Evolutionary conservation across 2,888 invertebrate species (phyloP), one percentile per base, ranked within the genome.

Genomic region (Ashinkailepas kermadecensis): DNA sequence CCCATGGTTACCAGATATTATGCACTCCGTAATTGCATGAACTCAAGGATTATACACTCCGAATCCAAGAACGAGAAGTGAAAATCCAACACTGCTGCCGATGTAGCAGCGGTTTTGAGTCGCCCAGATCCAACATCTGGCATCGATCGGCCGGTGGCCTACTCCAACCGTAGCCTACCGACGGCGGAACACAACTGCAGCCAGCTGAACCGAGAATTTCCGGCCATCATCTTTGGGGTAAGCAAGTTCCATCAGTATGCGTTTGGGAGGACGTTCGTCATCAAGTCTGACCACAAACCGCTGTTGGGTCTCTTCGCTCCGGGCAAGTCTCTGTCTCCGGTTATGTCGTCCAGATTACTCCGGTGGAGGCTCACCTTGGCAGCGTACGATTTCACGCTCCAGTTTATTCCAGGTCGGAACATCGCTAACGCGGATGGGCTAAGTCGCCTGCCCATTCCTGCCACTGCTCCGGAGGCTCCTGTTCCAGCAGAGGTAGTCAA

Each of bases 221-320:
- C 85, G 74, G 82, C 84, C 56, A 82, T 85, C 21, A 82, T 85
- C 13, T 86, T 83, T 81, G 85, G 85, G 13, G 84, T 85, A 18
- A 84, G 84, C 62, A 84, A 83, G 82, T 86, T 86, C 82, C 84
- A 85, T 80, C 82, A 85, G 67, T 86, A 85, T 83, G 78, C 86
- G 21, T 85, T 84, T 83, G 86, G 86, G 21, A 80, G 84, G 58
- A 83, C 84, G 54, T 86, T 86, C 83, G 83, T 82, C 11, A 82
- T n/a, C n/a, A n/a, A 86, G 12, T 86, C 85, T 6, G 86, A 86
- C 83, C 85, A 85, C 82, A 83, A 86, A 80, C 85, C 86, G 18
- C 83, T 86, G 80, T 82, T 83, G 21, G 39, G 59, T 10, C 59
- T 80, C 23, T 65, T 82, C 59, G 80, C 80, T 18, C n/a, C n/a